phyloP scores from a whole-genome alignment of 2,888 invertebrate genomes.

The Ochropleura leucogaster region DNA sequence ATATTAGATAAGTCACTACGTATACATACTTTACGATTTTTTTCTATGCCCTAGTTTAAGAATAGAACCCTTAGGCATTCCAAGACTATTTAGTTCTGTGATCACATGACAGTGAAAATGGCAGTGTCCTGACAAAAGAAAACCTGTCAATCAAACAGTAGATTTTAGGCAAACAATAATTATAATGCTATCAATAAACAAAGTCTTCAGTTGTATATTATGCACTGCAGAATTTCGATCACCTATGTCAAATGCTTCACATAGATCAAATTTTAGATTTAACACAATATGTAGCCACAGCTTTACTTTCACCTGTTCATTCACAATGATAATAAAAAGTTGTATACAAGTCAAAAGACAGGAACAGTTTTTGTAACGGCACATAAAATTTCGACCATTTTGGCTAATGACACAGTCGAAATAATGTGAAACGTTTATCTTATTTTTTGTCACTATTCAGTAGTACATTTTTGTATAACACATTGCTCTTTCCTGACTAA shows the following conservation, averaged over 20 bases:
- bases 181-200: not conserved
- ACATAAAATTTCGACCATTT: constrained; percentile 69
- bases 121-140: not conserved
- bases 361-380: constrained; percentile 73
- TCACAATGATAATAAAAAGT: constrained; percentile 56
- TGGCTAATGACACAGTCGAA: constrained; percentile 68
- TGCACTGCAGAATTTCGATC: not conserved
- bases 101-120: not conserved
- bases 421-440: constrained; percentile 63
- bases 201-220: not conserved
- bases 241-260: constrained; percentile 3
- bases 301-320: constrained; percentile 62
- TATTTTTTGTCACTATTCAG: constrained; percentile 62
- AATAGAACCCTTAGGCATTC: constrained; percentile 18
- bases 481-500: constrained; percentile 58
- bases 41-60: not conserved
- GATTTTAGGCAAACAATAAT: not conserved
- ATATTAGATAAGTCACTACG: not conserved
- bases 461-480: constrained; percentile 57
- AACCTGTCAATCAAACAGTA: not conserved
- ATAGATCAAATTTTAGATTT: not conserved
- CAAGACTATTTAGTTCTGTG: not conserved
- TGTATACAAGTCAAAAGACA: constrained; percentile 57
- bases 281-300: constrained; percentile 30
- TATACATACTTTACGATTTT: not conserved